Evolutionary conservation across 2,797 vertebrate genomes (phyloP).

Genomic region (Chloroceryle inda): DNA sequence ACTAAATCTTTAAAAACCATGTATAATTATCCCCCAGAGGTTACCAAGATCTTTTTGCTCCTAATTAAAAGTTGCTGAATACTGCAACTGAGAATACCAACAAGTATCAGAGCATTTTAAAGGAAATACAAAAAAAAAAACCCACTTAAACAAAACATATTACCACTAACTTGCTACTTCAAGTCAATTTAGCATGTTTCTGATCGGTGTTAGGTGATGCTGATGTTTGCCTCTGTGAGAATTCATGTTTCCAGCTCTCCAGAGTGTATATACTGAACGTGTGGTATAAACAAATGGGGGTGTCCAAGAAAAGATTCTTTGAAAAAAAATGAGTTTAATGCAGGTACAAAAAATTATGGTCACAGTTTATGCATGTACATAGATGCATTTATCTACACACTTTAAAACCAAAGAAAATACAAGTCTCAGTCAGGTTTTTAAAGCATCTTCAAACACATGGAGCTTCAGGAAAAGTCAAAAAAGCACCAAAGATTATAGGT

Average conservation of each 20-base stretch:
- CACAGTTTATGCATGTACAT: conserved; percentile 70
- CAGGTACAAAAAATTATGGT: conserved; percentile 71
- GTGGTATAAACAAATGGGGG: conserved; percentile 20
- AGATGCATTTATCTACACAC: conserved; percentile 44
- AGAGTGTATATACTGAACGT: not conserved
- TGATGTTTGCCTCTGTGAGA: not conserved
- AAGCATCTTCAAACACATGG: conserved; percentile 48
- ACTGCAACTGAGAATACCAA: not conserved
- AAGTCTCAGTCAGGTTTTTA: conserved; percentile 21
- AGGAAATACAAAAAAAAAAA: conserved; percentile 13
- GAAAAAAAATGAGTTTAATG: conserved; percentile 42
- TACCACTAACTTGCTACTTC: not conserved
- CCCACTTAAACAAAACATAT: not conserved
- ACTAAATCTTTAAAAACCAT: not conserved
- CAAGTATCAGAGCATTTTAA: not conserved
- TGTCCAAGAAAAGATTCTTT: conserved; percentile 22
- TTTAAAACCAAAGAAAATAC: conserved; percentile 37
- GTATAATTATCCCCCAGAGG: not conserved
- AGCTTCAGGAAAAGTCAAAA: conserved; percentile 34
- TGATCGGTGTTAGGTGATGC: not conserved
- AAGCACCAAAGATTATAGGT: conserved; percentile 66
- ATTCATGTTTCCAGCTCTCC: not conserved
- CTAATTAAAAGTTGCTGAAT: not conserved
- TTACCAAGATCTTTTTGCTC: not conserved
- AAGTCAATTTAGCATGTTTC: not conserved